Percentiles rank a stretch among this genome's conserved stretches.
These are phyloP conservation scores for Sthenelais limicola DNA, from an alignment of 2,888 invertebrate species.

Conservation along the genomic window DNA sequence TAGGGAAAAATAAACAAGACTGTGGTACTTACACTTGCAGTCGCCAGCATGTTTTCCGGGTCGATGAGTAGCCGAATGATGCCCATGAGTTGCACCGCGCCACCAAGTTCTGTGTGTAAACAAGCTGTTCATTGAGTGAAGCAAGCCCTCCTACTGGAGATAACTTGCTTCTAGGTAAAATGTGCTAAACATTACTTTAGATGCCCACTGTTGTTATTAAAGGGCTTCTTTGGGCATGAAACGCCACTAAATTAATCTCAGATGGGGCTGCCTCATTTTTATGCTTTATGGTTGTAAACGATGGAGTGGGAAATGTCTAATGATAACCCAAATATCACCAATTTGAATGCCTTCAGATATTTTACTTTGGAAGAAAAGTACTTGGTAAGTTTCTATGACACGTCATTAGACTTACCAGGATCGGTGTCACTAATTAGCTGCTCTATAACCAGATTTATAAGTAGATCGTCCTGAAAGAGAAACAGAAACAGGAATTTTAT, in stretches of 20 bases:
- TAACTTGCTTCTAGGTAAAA: too few relatives aligned
- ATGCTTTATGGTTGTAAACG: too few relatives aligned
- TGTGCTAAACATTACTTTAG: too few relatives aligned
- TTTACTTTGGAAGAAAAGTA: too few relatives aligned
- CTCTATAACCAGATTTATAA: constrained; percentile 94
- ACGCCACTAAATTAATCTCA: too few relatives aligned
- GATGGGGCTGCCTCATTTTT: too few relatives aligned
- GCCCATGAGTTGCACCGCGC: constrained; percentile 96
- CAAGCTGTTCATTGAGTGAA: background rate
- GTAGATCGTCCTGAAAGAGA: constrained; percentile 84
- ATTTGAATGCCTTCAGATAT: too few relatives aligned
- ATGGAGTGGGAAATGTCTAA: too few relatives aligned
- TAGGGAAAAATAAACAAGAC: background rate
- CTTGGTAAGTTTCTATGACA: too few relatives aligned
- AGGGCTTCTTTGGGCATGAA: too few relatives aligned
- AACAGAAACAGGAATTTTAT: background rate
- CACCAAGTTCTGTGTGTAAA: constrained; percentile 83
- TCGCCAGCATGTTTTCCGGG: constrained; percentile 96
- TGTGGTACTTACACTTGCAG: constrained; percentile 79
- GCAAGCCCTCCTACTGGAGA: background rate
- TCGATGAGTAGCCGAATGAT: constrained; percentile 93
- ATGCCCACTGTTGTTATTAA: too few relatives aligned
- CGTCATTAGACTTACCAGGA: constrained; percentile 77
- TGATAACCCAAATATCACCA: too few relatives aligned
- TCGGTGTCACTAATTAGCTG: constrained; percentile 98